Evolutionary conservation across 2,113 vertebrate species (phyloP).

Genomic region (Neodontobutis hainanensis): DNA sequence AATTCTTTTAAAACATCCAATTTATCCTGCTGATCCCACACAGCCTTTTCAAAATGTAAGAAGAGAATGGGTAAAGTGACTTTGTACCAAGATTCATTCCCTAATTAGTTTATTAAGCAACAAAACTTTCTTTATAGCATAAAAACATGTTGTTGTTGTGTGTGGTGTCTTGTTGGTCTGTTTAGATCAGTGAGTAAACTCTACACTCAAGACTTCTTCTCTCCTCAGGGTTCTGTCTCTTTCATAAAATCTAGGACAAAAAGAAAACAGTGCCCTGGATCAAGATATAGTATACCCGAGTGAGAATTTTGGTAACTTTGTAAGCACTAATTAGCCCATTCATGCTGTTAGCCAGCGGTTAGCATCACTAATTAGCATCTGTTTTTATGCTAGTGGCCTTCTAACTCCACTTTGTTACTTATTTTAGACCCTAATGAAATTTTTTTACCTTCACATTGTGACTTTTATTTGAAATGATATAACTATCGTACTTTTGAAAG

Average conservation of each 20-base stretch:
- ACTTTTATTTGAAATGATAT: conserved; percentile 26
- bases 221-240: neutral
- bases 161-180: too few species aligned
- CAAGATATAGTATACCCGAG: conserved; percentile 5
- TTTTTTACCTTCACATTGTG: conserved; percentile 41
- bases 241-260: neutral
- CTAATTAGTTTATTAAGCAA: neutral
- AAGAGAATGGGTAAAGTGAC: neutral
- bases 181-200: too few species aligned
- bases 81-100: neutral
- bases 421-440: conserved; percentile 53
- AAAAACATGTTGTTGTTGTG: too few species aligned
- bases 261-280: conserved; percentile 5
- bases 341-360: conserved; percentile 25
- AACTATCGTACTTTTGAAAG: conserved; percentile 26
- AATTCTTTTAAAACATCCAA: neutral
- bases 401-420: conserved; percentile 43
- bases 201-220: neutral
- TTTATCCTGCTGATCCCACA: neutral
- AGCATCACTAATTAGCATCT: conserved; percentile 42
- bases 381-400: conserved; percentile 35
- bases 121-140: neutral
- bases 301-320: conserved; percentile 23
- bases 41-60: conserved; percentile 1
- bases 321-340: conserved; percentile 35